These are phyloP conservation scores for Calcarius ornatus DNA, from an alignment of 2,113 vertebrate species.

Conservation along the genomic window DNA sequence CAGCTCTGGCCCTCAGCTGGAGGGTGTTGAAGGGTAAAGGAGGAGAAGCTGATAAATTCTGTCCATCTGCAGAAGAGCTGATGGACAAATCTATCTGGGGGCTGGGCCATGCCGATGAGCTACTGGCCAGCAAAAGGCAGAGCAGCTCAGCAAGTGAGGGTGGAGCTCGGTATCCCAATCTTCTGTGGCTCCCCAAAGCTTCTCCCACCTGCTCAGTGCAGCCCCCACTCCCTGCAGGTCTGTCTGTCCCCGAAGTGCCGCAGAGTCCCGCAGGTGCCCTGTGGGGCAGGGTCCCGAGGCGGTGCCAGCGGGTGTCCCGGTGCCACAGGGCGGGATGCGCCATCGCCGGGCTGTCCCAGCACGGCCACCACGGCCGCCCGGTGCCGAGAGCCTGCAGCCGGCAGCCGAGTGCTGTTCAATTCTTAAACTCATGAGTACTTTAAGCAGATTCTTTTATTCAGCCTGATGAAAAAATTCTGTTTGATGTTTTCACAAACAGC, in stretches of 20 bases:
- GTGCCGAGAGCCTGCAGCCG: background rate
- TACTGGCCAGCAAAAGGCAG: background rate
- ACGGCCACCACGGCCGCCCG: background rate
- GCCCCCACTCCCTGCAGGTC: rapidly evolving
- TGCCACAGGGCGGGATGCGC: background rate
- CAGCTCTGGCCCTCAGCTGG: background rate
- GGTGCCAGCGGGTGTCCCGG: rapidly evolving
- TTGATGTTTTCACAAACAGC: slow-evolving; percentile 22
- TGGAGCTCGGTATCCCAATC: rapidly evolving
- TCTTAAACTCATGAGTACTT: background rate
- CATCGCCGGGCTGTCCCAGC: rapidly evolving
- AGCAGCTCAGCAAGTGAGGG: background rate
- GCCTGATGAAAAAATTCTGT: slow-evolving; percentile 12
- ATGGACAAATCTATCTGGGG: background rate
- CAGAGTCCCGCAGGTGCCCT: rapidly evolving
- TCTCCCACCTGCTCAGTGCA: background rate
- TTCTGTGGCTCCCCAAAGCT: background rate
- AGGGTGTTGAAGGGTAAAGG: background rate
- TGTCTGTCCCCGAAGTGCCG: rapidly evolving
- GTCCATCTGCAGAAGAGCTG: background rate
- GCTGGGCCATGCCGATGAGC: background rate
- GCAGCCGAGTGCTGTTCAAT: rapidly evolving
- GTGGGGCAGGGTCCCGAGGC: rapidly evolving
- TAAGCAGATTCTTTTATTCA: background rate
- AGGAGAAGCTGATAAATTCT: background rate